Percentiles rank a stretch among this genome's conserved stretches.
These are phyloP conservation scores for Darevskia mixta DNA, from an alignment of 2,797 vertebrate species.

Conservation along the genomic window DNA sequence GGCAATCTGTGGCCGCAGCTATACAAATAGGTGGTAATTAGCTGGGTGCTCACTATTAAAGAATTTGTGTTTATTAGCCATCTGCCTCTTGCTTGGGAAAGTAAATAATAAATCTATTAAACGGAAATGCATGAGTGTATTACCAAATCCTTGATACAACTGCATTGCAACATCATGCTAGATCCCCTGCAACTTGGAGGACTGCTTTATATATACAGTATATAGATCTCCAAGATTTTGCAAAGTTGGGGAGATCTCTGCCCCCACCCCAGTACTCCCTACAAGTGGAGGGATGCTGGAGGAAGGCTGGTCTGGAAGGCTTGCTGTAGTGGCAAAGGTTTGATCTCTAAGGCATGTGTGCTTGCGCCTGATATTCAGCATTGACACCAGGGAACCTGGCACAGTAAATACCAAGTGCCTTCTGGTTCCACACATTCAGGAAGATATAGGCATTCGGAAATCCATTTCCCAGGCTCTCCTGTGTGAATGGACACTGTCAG, in stretches of 20 bases:
- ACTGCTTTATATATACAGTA: no score
- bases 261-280: background rate
- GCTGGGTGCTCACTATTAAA: no score
- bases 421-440: background rate
- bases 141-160: background rate
- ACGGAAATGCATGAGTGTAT: background rate
- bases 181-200: background rate
- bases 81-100: background rate
- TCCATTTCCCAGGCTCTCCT: background rate
- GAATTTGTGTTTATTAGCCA: background rate
- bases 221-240: background rate
- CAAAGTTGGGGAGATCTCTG: background rate
- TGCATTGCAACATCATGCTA: background rate
- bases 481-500: background rate
- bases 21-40: background rate
- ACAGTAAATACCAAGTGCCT: background rate
- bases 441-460: background rate
- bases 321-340: background rate
- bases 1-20: background rate
- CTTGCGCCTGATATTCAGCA: background rate
- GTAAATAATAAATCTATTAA: constrained; percentile 17
- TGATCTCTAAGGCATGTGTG: background rate
- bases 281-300: background rate
- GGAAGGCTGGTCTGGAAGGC: background rate
- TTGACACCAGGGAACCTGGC: background rate